These are phyloP conservation scores for Exaiptasia diaphana DNA, from an alignment of 64 coral and sea anemone genomes.

Conservation along the genomic window DNA sequence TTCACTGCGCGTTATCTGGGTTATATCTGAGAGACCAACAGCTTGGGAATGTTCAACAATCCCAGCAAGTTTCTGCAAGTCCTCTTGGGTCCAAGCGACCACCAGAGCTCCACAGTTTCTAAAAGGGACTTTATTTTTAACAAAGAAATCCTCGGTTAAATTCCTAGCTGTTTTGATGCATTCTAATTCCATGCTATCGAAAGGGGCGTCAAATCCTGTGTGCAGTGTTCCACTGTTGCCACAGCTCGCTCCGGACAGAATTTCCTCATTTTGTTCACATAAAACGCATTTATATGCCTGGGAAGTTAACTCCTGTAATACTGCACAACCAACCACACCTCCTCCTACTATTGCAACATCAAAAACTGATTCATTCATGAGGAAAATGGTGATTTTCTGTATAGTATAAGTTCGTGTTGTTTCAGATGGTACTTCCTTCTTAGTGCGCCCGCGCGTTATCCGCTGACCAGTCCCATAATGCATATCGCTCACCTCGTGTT, in stretches of 20 bases:
- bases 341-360: slow-evolving; percentile 62
- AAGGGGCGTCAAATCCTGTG: slow-evolving; percentile 67
- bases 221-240: slow-evolving; percentile 78
- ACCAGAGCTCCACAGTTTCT: slow-evolving; percentile 60
- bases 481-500: too few relatives aligned
- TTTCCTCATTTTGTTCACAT: slow-evolving; percentile 50
- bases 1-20: slow-evolving; percentile 43
- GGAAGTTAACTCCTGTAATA: slow-evolving; percentile 46
- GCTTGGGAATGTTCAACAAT: slow-evolving; percentile 29
- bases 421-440: too few relatives aligned
- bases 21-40: slow-evolving; percentile 40
- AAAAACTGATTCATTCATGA: too few relatives aligned
- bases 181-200: slow-evolving; percentile 41
- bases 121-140: slow-evolving; percentile 42
- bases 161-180: slow-evolving; percentile 37
- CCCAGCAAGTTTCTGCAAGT: slow-evolving; percentile 28
- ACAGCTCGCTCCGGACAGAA: slow-evolving; percentile 34
- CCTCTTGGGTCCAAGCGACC: slow-evolving; percentile 61
- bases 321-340: slow-evolving; percentile 69
- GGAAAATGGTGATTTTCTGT: too few relatives aligned
- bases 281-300: slow-evolving; percentile 49
- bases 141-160: slow-evolving; percentile 58
- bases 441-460: too few relatives aligned
- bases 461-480: too few relatives aligned
- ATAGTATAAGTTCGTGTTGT: too few relatives aligned